Base-by-base conservation (phyloP, 2,797 vertebrate species). In the Halcyon chelicuti region DNA sequence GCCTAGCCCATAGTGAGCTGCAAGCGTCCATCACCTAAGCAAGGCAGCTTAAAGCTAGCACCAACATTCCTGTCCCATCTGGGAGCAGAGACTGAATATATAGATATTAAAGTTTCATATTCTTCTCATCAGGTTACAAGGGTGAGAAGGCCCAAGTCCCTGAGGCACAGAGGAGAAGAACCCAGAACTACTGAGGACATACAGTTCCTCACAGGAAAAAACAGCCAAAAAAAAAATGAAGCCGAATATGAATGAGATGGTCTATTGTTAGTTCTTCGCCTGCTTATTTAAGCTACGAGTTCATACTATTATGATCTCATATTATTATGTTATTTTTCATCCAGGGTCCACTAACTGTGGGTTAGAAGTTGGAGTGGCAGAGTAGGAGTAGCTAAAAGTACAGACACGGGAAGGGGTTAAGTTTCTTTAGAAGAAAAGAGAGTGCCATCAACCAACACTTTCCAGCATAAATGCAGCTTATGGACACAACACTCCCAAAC, bases 21-120 rank as follows among this genome's bases (percentile, higher is more conserved):
- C 4, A 4, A 16, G 14, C 14, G 61, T 25, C 46, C 0, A 0
- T 35, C 62, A 79, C 14, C 9, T 3, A 31, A 70, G 14, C 12
- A 70, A 39, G 18, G 14, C 19, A 12, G 13, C 13, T 55, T 39
- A 79, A 60, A 60, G 33, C 10, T 6, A 68, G 26, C 55, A 74
- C 10, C 33, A 74, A 42, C 17, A 31, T 12, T 14, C 17, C 35
- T 54, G 10, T 23, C 31, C 14, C 51, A 44, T 3, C 17, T 51
- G 39, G 20, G 62, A 60, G 10, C 2, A 70, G 31, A 83, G 28
- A 44, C 31, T 49, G 39, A 29, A 10, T 21, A 70, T 9, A 39
- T 0, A 54, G 7, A 42, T 33, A 58, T 68, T 18, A 33, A 70
- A 65, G 6, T 12, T 47, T 73, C 12, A 22, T 39, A 29, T 44